phyloP scores from a whole-genome alignment of 2,797 vertebrate genomes.

The Pitangus sulphuratus region DNA sequence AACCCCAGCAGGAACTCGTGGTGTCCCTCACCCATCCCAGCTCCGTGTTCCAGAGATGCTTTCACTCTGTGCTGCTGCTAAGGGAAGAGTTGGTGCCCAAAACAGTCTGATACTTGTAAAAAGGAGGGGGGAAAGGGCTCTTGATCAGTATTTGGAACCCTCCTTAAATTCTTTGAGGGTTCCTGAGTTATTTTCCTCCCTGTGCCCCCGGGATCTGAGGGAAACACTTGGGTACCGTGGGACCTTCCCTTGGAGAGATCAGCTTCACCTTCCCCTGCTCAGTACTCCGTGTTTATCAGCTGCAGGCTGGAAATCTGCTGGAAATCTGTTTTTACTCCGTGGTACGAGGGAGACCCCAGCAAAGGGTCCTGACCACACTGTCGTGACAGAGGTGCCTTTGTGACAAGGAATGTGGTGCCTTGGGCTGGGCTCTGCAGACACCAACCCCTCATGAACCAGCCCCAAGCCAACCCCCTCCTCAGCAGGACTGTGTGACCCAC shows the following conservation, averaged over 20 bases:
- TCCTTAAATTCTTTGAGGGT: not conserved
- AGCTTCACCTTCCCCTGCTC: not conserved
- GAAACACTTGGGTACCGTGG: not conserved
- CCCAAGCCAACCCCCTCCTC: not conserved
- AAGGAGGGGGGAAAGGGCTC: not conserved
- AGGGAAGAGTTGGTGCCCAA: not conserved
- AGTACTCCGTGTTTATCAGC: not conserved
- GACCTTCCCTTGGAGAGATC: not conserved
- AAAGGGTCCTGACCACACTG: too few relatives aligned
- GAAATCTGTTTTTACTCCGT: not conserved
- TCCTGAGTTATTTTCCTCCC: not conserved
- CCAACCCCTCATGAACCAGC: not conserved
- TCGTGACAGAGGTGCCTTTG: not conserved
- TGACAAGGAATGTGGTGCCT: not conserved
- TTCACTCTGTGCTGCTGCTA: not conserved
- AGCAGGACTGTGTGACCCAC: fast-evolving
- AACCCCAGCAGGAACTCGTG: fast-evolving
- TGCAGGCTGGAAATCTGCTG: not conserved
- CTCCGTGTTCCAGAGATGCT: fast-evolving
- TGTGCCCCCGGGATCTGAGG: not conserved
- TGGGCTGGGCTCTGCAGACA: not conserved
- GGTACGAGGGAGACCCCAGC: not conserved
- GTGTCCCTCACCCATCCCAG: not conserved
- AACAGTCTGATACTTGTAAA: not conserved
- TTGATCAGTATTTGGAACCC: not conserved